Percentiles rank a stretch among this genome's conserved stretches.
Conservation (phyloP, 1,140 invertebrate species). For the Drosophila kepulauana region DNA sequence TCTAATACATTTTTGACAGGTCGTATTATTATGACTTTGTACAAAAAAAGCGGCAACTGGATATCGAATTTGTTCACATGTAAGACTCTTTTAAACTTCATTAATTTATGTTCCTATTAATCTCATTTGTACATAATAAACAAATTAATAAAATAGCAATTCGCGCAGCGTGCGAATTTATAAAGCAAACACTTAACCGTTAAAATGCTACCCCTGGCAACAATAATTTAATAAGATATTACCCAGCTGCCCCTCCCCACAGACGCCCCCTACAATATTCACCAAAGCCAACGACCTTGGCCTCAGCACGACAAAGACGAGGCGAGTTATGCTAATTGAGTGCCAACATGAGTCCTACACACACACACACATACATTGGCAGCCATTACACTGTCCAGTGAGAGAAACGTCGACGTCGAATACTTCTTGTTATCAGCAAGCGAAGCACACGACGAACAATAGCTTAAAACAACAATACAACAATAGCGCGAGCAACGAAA, state of each 20-base stretch:
- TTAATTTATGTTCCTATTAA: no score
- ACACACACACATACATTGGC: slow-evolving; percentile 4
- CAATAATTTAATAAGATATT: slow-evolving; percentile 1
- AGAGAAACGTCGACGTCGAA: not conserved
- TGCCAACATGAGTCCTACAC: slow-evolving; percentile 30
- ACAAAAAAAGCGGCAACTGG: no score
- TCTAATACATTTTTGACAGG: no score
- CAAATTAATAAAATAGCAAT: no score
- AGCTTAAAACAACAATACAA: slow-evolving; percentile 57
- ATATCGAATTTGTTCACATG: no score
- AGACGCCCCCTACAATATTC: not conserved
- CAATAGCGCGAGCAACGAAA: slow-evolving; percentile 61
- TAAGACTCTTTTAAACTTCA: no score
- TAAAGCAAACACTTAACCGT: not conserved
- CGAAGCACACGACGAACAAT: slow-evolving; percentile 52
- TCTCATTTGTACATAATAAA: no score
- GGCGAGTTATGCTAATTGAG: slow-evolving; percentile 50
- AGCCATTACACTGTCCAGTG: slow-evolving; percentile 28
- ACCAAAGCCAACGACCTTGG: slow-evolving; percentile 47
- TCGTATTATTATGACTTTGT: no score
- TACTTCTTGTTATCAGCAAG: slow-evolving; percentile 41
- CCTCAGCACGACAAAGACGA: slow-evolving; percentile 20
- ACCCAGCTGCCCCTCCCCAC: not conserved
- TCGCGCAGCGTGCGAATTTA: not conserved
- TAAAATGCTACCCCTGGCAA: slow-evolving; percentile 1